Percentiles rank a stretch among this genome's conserved stretches.
These are phyloP conservation scores for Dinothrombium tinctorium DNA, from an alignment of 1,140 invertebrate genomes.

Conservation along the genomic window DNA sequence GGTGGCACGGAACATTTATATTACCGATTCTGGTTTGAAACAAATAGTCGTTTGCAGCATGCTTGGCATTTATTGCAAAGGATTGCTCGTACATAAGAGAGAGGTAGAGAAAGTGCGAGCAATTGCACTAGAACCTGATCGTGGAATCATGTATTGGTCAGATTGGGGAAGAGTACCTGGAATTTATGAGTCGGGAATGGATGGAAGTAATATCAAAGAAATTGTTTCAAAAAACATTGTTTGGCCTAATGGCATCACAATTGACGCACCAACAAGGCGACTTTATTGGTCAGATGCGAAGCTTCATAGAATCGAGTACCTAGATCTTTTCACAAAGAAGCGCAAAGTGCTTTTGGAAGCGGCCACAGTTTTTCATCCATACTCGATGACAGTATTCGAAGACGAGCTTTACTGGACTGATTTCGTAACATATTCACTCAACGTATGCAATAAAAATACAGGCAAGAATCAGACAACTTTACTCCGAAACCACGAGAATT, in stretches of 20 bases:
- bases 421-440: slow-evolving; percentile 26
- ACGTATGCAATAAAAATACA: slow-evolving; percentile 21
- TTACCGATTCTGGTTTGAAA: slow-evolving; percentile 23
- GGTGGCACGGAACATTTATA: slow-evolving; percentile 30
- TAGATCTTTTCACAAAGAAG: slow-evolving; percentile 26
- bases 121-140: slow-evolving; percentile 54
- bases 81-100: slow-evolving; percentile 5
- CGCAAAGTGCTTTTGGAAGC: slow-evolving; percentile 14
- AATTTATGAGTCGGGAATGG: slow-evolving; percentile 57
- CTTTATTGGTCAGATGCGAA: slow-evolving; percentile 29
- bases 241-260: slow-evolving; percentile 42
- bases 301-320: slow-evolving; percentile 27
- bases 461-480: slow-evolving; percentile 28
- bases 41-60: slow-evolving; percentile 43
- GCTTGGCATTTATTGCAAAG: slow-evolving; percentile 17
- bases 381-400: slow-evolving; percentile 60
- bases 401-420: slow-evolving; percentile 68
- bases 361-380: slow-evolving; percentile 19
- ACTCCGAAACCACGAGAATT: slow-evolving; percentile 18
- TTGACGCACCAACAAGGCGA: slow-evolving; percentile 25
- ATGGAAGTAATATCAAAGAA: slow-evolving; percentile 44
- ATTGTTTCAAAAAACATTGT: slow-evolving; percentile 21
- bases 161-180: slow-evolving; percentile 53
- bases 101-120: slow-evolving; percentile 42
- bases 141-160: slow-evolving; percentile 59